A percentile compares a stretch with the other conserved stretches of the same genome.
Conservation (phyloP, 1,140 invertebrate genomes). For the Eulimnadia texana region DNA sequence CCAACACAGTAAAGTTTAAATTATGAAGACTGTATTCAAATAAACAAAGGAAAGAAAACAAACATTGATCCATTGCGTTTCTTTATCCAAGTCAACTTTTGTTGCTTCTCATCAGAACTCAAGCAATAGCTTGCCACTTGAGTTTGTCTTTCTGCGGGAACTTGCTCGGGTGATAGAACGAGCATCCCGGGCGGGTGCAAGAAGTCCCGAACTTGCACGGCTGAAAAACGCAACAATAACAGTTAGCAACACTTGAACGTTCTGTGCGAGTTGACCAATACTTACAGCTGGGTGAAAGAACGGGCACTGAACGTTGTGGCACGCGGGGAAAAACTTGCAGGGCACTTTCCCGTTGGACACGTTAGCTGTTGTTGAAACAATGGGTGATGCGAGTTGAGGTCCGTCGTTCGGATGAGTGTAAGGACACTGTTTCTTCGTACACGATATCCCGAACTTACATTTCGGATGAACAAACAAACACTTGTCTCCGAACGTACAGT, state of each 20-base stretch:
- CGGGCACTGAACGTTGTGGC: constrained; percentile 31
- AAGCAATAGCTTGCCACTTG: no score
- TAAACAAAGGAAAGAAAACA: no score
- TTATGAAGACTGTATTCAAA: no score
- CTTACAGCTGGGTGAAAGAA: constrained; percentile 35
- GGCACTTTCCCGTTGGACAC: constrained; percentile 12
- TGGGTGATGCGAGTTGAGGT: constrained; percentile 5
- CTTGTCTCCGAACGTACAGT: constrained; percentile 72
- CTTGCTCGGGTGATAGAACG: constrained; percentile 18
- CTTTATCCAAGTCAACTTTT: background rate
- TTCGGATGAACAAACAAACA: constrained; percentile 83
- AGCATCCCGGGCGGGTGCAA: constrained; percentile 23
- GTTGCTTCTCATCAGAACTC: no score
- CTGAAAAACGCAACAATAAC: constrained; percentile 21
- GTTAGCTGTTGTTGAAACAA: background rate
- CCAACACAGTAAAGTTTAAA: no score
- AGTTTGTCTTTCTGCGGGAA: constrained; percentile 7
- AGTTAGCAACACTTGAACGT: background rate
- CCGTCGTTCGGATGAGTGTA: constrained; percentile 72
- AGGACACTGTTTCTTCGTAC: constrained; percentile 65
- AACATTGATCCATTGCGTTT: background rate
- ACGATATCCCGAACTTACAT: constrained; percentile 76
- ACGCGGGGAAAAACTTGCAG: constrained; percentile 35
- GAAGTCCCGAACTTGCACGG: constrained; percentile 26
- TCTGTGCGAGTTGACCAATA: background rate